These are phyloP conservation scores for Leucoptera coffeella DNA, from an alignment of 2,888 invertebrate genomes.

Conservation along the genomic window DNA sequence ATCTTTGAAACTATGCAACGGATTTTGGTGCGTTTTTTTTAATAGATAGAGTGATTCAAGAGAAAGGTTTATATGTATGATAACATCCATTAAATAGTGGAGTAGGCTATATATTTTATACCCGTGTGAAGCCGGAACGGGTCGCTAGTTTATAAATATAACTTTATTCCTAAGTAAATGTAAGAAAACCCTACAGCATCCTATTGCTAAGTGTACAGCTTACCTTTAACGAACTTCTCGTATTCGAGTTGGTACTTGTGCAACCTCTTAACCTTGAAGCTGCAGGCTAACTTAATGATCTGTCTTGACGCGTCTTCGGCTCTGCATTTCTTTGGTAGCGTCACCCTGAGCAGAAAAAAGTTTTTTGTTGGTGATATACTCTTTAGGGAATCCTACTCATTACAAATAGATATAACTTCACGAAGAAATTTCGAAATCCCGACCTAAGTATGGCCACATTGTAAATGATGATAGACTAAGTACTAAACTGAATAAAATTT, in stretches of 20 bases:
- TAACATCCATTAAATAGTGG: too few species aligned
- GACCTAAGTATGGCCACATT: neutral
- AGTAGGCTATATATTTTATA: too few species aligned
- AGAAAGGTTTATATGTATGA: too few species aligned
- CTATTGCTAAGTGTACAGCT: constrained; percentile 3
- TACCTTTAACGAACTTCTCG: constrained; percentile 46
- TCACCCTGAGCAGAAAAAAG: constrained; percentile 50
- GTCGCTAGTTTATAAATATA: too few species aligned
- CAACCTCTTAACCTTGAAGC: constrained; percentile 87
- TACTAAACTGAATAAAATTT: too few species aligned
- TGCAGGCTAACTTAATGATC: constrained; percentile 85
- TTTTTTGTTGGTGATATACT: too few species aligned
- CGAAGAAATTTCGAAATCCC: neutral
- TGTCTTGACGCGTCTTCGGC: constrained; percentile 84
- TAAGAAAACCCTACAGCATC: constrained; percentile 1
- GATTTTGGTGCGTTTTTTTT: too few species aligned
- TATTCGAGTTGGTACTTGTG: constrained; percentile 91
- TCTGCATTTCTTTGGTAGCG: constrained; percentile 92
- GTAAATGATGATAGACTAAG: too few species aligned
- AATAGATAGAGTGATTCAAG: too few species aligned
- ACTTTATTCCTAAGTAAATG: neutral
- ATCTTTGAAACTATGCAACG: too few species aligned
- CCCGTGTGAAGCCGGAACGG: too few species aligned
- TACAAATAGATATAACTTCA: neutral
- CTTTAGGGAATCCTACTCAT: too few species aligned